These are phyloP conservation scores for Psylliodes chrysocephalus DNA, from an alignment of 2,888 invertebrate species.

Conservation along the genomic window DNA sequence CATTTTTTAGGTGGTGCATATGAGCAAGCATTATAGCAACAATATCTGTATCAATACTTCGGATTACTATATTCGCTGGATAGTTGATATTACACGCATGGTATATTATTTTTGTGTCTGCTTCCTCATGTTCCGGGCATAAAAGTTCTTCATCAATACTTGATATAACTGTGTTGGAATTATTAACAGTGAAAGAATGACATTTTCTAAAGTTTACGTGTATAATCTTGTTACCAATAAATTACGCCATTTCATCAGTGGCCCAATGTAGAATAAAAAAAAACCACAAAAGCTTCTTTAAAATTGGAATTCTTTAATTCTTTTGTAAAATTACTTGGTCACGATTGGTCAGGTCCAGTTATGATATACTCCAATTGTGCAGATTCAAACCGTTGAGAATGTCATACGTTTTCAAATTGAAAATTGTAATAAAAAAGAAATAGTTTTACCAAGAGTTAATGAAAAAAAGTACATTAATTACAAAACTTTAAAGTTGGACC, in stretches of 20 bases:
- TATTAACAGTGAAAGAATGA: conserved; percentile 51
- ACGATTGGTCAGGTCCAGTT: neutral
- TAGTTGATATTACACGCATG: conserved; percentile 42
- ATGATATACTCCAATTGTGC: neutral
- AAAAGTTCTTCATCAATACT: conserved; percentile 37
- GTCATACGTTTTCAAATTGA: no score
- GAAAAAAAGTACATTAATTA: no score
- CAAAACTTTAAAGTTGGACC: no score
- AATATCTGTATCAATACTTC: conserved; percentile 36
- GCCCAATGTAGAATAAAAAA: conserved; percentile 50
- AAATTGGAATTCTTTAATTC: conserved; percentile 45
- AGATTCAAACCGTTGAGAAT: conserved; percentile 16
- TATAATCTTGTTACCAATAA: conserved; percentile 47
- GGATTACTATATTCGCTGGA: conserved; percentile 41
- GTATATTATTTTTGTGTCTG: no score
- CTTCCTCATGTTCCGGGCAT: conserved; percentile 40
- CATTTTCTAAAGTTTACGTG: conserved; percentile 40
- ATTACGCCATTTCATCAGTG: conserved; percentile 48
- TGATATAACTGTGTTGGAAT: conserved; percentile 38
- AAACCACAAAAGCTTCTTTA: conserved; percentile 48
- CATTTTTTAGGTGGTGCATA: conserved; percentile 43
- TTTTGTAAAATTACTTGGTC: conserved; percentile 40
- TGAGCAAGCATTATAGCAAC: conserved; percentile 44
- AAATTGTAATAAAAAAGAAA: no score
- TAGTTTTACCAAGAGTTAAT: no score